Evolutionary conservation across 1,140 invertebrate genomes (phyloP), one percentile per base, ranked within the genome.

Genomic region (Lethocerus indicus): DNA sequence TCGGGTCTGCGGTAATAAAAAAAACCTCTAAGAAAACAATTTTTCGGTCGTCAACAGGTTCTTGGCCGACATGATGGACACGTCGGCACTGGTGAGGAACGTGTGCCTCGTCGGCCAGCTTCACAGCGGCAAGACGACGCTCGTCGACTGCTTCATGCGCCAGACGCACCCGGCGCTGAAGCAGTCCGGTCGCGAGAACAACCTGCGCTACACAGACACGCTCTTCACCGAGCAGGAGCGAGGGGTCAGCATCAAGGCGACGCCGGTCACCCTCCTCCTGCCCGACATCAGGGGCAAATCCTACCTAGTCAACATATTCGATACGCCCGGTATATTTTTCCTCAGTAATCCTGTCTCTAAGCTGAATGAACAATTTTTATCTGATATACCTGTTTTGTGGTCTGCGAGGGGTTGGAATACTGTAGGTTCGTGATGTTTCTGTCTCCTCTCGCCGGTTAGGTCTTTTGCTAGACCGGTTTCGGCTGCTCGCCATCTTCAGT

Each of bases 61-160:
- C 65, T 71, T 99, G 54, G 90, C 93, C 16, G 95, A 99, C 70
- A 79, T 99, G 66, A 94, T 98, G 86, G 94, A 98, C 63, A 91
- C 85, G 27, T 86, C 94, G 1, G 78, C 86, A 54, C 65, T 98
- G 2, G 96, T 99, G 54, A 74, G 96, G 35, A 98, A 98, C 70
- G 81, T 99, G 7, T 90, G 93, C 0, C 66, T 99, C 18, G 76
- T 96, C 59, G 96, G 96, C 12, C 94, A 99, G 70, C 70, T 99
- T 25, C 94, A 98, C 69, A 95, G 98, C 73, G 96, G 96, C 53
- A 99, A 98, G 77, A 98, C 95, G 1, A 92, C 91, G 13, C 91
- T 99, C 64, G 85, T 98, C 0, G 96, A 99, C 66, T 97, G 93
- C 66, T 68, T 99, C 4, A 79, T 99, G 23, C 78, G 93, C 48